A percentile compares a stretch with the other conserved stretches of the same genome.
These are phyloP conservation scores for Conops quadrifasciatus DNA, from an alignment of 2,888 invertebrate genomes.

Conservation along the genomic window DNA sequence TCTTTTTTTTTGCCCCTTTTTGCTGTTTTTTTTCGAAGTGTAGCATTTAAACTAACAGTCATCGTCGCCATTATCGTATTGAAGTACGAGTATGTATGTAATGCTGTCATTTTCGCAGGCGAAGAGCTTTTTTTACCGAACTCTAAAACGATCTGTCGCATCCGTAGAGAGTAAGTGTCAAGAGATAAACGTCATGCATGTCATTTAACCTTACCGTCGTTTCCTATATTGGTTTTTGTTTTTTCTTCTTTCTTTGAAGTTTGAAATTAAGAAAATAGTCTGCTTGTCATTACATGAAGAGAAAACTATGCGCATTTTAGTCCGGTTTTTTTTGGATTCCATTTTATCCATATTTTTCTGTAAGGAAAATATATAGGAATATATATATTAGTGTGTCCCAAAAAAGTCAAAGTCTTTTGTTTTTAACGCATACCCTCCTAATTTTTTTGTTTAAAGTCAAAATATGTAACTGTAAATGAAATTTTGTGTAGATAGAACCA, in stretches of 20 bases:
- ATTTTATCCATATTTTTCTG: not conserved
- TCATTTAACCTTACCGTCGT: slow-evolving; percentile 16
- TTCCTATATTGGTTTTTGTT: not conserved
- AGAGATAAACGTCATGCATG: slow-evolving; percentile 35
- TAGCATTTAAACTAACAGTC: slow-evolving; percentile 19
- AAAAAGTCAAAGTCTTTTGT: too few species aligned
- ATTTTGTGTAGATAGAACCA: too few species aligned
- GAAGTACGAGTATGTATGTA: slow-evolving; percentile 4
- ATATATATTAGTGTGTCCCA: too few species aligned
- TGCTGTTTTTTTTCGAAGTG: not conserved
- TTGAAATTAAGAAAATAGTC: slow-evolving; percentile 36
- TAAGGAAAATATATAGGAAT: too few species aligned
- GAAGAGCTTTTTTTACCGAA: too few species aligned
- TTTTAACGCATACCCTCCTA: too few species aligned
- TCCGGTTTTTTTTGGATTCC: not conserved
- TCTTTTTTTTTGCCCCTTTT: not conserved
- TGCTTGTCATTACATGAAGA: slow-evolving; percentile 27
- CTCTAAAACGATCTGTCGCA: too few species aligned
- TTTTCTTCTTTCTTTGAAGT: slow-evolving; percentile 15
- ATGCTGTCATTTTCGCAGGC: not conserved
- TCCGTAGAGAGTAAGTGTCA: slow-evolving; percentile 14
- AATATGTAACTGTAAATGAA: too few species aligned
- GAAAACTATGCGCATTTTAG: not conserved
- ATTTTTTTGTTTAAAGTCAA: too few species aligned
- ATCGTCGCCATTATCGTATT: not conserved